Conservation (phyloP, 2,797 vertebrate genomes). For the Carcharodon carcharias region DNA sequence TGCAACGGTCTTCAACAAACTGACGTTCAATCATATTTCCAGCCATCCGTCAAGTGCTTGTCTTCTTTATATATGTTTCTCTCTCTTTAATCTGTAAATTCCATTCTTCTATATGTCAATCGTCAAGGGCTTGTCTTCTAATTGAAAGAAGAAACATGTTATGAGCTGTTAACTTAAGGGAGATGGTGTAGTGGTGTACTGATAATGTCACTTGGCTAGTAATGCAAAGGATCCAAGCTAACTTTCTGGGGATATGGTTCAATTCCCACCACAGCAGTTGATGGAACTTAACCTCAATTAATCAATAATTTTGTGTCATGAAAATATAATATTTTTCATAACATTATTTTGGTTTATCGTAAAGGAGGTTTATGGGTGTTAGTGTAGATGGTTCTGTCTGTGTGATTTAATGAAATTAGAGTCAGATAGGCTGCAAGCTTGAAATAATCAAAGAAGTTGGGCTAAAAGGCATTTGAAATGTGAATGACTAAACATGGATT, state of each 20-base stretch:
- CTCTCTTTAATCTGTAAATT: no score
- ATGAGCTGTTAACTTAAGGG: background rate
- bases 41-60: background rate
- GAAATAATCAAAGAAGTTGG: no score
- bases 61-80: no score
- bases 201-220: background rate
- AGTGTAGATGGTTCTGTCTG: no score
- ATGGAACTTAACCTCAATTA: background rate
- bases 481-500: no score
- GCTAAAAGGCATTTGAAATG: no score
- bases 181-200: background rate
- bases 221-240: background rate
- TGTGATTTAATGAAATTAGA: no score
- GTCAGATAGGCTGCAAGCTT: no score
- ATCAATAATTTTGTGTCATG: background rate
- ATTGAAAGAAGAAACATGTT: background rate
- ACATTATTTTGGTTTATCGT: no score
- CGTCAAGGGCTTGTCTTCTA: background rate
- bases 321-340: no score
- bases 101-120: no score
- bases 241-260: background rate
- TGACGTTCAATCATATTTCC: slow-evolving; percentile 32
- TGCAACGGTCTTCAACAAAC: background rate
- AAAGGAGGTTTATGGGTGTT: no score
- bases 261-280: background rate